Percentiles rank a stretch among this genome's conserved stretches.
phyloP scores from a whole-genome alignment of 2,113 vertebrate species.

The Amphiprion percula region DNA sequence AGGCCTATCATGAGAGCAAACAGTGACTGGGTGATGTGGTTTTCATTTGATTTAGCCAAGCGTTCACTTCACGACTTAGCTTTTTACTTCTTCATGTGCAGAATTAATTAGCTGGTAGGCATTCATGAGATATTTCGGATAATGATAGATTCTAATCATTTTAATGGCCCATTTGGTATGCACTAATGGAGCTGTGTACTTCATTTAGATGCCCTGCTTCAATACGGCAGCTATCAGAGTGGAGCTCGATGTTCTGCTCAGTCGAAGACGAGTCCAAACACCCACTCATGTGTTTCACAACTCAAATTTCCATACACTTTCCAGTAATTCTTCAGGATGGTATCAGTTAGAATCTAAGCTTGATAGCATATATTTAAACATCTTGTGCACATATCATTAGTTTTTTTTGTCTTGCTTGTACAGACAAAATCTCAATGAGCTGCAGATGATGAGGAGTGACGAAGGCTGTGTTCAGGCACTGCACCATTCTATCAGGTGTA shows the following conservation, averaged over 20 bases:
- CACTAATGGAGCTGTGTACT: constrained; percentile 29
- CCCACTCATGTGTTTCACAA: constrained; percentile 33
- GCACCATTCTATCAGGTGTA: constrained; percentile 63
- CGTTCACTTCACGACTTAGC: constrained; percentile 19
- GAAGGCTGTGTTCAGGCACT: constrained; percentile 28
- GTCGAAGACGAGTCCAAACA: constrained; percentile 15
- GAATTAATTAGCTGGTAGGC: constrained; percentile 44
- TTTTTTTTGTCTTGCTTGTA: constrained; percentile 38
- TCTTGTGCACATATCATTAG: background rate
- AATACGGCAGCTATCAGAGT: background rate
- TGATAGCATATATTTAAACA: constrained; percentile 21
- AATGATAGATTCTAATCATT: constrained; percentile 38
- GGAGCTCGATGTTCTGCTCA: constrained; percentile 28
- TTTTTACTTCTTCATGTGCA: constrained; percentile 32
- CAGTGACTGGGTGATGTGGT: background rate
- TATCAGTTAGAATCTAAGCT: constrained; percentile 4
- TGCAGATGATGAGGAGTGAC: constrained; percentile 40
- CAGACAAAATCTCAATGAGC: constrained; percentile 25
- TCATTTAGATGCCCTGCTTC: constrained; percentile 10
- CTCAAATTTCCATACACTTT: constrained; percentile 22
- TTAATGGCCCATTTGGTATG: constrained; percentile 35
- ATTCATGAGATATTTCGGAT: constrained; percentile 38
- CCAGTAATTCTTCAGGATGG: constrained; percentile 19
- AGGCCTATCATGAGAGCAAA: constrained; percentile 5
- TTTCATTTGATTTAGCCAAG: constrained; percentile 17